Percentiles rank a stretch among this genome's conserved stretches.
phyloP scores from a whole-genome alignment of 1,140 invertebrate species.

The Agrilus planipennis region DNA sequence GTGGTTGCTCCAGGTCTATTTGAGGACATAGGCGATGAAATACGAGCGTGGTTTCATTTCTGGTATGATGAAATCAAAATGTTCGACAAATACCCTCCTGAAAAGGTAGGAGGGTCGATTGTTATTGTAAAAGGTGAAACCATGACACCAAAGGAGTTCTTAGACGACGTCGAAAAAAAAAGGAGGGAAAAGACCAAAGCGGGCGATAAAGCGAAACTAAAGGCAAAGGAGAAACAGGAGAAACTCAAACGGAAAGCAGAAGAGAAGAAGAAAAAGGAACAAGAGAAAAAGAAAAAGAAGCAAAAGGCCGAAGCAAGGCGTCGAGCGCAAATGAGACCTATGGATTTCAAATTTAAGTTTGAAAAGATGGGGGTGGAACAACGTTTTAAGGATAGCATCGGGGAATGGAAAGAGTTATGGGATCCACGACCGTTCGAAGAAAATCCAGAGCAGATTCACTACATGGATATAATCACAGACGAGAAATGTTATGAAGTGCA shows the following conservation, averaged over 20 bases:
- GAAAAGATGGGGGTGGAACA: constrained; percentile 19
- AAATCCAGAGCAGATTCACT: constrained; percentile 35
- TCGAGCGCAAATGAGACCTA: constrained; percentile 19
- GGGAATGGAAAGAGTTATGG: constrained; percentile 38
- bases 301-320: constrained; percentile 29
- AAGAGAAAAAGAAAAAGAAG: constrained; percentile 29
- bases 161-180: constrained; percentile 22
- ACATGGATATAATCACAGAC: constrained; percentile 39
- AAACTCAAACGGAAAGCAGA: constrained; percentile 22
- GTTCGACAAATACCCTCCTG: constrained; percentile 42
- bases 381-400: constrained; percentile 30
- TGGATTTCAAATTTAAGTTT: constrained; percentile 27
- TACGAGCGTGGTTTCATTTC: constrained; percentile 50
- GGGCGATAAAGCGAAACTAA: constrained; percentile 16
- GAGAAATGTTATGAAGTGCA: constrained; percentile 41
- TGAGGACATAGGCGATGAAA: constrained; percentile 57
- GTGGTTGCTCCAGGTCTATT: constrained; percentile 44
- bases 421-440: constrained; percentile 30
- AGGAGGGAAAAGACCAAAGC: constrained; percentile 19
- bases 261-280: constrained; percentile 25
- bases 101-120: constrained; percentile 39
- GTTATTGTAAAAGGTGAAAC: constrained; percentile 41
- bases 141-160: constrained; percentile 40
- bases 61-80: constrained; percentile 41
- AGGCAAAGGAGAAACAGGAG: constrained; percentile 15